A percentile compares a stretch with the other conserved stretches of the same genome.
Evolutionary conservation across 1,140 invertebrate genomes (phyloP).

Genomic region (Cydia pomonella): DNA sequence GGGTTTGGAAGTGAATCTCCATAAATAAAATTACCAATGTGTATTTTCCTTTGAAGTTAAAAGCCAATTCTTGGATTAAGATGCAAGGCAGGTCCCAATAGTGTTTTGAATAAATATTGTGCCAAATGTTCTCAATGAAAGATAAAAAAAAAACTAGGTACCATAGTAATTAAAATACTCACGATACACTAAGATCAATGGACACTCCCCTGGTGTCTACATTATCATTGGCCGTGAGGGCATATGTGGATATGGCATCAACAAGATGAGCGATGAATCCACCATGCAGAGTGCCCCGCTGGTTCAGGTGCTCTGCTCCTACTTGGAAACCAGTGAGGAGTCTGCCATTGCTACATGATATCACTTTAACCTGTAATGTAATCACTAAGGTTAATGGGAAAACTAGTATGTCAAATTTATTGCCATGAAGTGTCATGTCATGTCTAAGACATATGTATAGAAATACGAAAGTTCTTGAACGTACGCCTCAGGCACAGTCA

Average conservation of each 20-base stretch:
- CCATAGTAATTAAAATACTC: slow-evolving; percentile 57
- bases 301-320: slow-evolving; percentile 88
- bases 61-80: too few relatives aligned
- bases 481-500: too few relatives aligned
- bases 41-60: too few relatives aligned
- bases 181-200: slow-evolving; percentile 75
- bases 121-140: too few relatives aligned
- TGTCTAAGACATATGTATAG: too few relatives aligned
- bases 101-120: too few relatives aligned
- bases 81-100: too few relatives aligned
- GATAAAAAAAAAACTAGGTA: slow-evolving; percentile 69
- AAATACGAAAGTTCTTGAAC: too few relatives aligned
- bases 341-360: slow-evolving; percentile 85
- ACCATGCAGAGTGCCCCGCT: slow-evolving; percentile 89
- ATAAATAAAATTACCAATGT: too few relatives aligned
- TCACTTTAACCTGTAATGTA: slow-evolving; percentile 83
- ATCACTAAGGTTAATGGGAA: not conserved
- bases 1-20: too few relatives aligned
- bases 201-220: slow-evolving; percentile 83
- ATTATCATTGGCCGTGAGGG: slow-evolving; percentile 85
- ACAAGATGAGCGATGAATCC: slow-evolving; percentile 91
- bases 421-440: too few relatives aligned
- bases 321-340: slow-evolving; percentile 90
- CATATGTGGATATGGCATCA: slow-evolving; percentile 91
- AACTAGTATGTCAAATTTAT: too few relatives aligned